Evolutionary conservation across 2,797 vertebrate genomes (phyloP).

Genomic region (Coranthus polyacanthus): DNA sequence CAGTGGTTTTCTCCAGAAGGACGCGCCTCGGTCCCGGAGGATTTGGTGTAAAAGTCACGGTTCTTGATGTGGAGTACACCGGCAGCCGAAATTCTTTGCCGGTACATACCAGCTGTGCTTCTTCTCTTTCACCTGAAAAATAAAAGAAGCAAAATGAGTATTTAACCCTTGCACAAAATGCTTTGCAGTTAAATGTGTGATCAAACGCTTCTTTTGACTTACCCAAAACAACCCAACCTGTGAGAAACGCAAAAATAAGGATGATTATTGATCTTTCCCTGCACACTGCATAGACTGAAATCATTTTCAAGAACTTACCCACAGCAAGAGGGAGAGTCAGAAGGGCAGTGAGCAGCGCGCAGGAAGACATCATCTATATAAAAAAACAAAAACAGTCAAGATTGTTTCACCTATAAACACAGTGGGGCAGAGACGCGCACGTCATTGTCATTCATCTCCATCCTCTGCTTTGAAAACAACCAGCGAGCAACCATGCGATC

Average conservation of each 20-base stretch:
- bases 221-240: slow-evolving; percentile 69
- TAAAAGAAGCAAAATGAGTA: background rate
- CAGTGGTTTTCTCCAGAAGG: slow-evolving; percentile 76
- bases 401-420: slow-evolving; percentile 39
- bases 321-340: slow-evolving; percentile 43
- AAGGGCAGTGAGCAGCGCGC: slow-evolving; percentile 52
- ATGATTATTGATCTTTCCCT: background rate
- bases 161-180: background rate
- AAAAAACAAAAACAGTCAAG: slow-evolving; percentile 7
- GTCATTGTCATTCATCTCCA: slow-evolving; percentile 41
- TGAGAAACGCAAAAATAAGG: slow-evolving; percentile 16
- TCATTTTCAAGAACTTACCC: slow-evolving; percentile 58
- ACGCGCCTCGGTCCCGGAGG: slow-evolving; percentile 55
- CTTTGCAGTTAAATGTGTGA: background rate
- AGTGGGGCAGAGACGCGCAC: background rate
- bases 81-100: slow-evolving; percentile 80
- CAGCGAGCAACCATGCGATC: background rate
- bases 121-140: slow-evolving; percentile 73
- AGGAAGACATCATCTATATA: slow-evolving; percentile 64
- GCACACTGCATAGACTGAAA: background rate
- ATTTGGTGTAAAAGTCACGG: slow-evolving; percentile 74
- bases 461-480: slow-evolving; percentile 29
- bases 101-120: slow-evolving; percentile 68
- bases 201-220: slow-evolving; percentile 33
- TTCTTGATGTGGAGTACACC: slow-evolving; percentile 75